Percentiles rank a stretch among this genome's conserved stretches.
phyloP scores from a whole-genome alignment of 2,797 vertebrate species.

The Myotis vivesi region DNA sequence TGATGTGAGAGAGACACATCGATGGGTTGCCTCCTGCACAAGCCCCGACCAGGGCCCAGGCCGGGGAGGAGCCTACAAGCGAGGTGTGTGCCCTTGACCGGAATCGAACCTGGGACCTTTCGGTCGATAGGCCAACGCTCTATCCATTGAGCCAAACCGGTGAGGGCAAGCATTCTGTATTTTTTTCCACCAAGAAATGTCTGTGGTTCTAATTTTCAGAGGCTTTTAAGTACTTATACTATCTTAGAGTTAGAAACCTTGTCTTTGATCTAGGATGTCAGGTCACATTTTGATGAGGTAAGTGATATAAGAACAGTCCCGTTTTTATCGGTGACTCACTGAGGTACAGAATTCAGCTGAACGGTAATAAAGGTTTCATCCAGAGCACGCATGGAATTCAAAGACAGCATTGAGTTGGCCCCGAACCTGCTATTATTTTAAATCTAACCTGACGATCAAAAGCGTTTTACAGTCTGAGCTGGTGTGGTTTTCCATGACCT shows the following conservation, averaged over 20 bases:
- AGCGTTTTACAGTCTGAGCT: neutral
- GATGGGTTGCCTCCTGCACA: too few relatives aligned
- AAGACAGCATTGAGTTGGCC: neutral
- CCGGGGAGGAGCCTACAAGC: too few relatives aligned
- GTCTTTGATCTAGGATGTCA: neutral
- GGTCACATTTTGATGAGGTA: neutral
- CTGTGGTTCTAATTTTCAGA: neutral
- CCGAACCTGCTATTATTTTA: neutral
- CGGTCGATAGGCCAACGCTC: too few relatives aligned
- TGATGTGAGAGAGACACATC: too few relatives aligned
- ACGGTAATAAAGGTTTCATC: neutral
- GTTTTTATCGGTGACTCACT: neutral
- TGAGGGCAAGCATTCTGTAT: neutral
- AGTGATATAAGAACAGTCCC: neutral
- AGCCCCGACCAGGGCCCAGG: too few relatives aligned
- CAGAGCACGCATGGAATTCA: neutral
- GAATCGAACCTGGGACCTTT: too few relatives aligned
- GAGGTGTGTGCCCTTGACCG: too few relatives aligned
- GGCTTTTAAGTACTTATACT: neutral
- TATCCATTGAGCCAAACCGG: too few relatives aligned
- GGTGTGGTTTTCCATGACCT: neutral
- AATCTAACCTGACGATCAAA: neutral
- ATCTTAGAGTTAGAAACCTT: neutral
- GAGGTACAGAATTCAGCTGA: neutral
- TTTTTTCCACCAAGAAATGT: neutral